phyloP scores from a whole-genome alignment of 2,797 vertebrate species.

The Eospalax fontanierii region DNA sequence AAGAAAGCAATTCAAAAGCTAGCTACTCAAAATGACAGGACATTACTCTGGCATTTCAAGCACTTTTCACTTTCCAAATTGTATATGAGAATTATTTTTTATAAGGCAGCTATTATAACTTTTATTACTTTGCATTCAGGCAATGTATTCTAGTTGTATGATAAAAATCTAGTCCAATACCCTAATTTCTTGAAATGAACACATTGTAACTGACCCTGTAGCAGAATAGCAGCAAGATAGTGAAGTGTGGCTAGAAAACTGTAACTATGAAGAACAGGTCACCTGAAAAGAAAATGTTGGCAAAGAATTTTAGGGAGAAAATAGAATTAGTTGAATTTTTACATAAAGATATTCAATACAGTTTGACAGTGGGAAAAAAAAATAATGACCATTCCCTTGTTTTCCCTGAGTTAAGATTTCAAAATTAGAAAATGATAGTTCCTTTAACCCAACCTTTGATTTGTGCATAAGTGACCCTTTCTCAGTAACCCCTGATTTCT shows the following conservation, averaged over 20 bases:
- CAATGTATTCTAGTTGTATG: not conserved
- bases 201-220: not conserved
- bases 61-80: slow-evolving; percentile 65
- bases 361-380: not conserved
- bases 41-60: slow-evolving; percentile 49
- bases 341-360: not conserved
- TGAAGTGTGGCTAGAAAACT: not conserved
- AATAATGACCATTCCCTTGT: not conserved
- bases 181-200: slow-evolving; percentile 58
- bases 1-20: slow-evolving; percentile 68
- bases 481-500: not conserved
- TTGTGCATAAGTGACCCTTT: not conserved
- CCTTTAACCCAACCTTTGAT: not conserved
- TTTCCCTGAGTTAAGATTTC: slow-evolving; percentile 30
- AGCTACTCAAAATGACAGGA: slow-evolving; percentile 44
- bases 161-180: slow-evolving; percentile 59
- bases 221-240: not conserved
- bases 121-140: slow-evolving; percentile 15
- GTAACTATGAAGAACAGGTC: not conserved
- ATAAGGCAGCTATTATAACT: not conserved
- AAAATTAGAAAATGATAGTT: not conserved
- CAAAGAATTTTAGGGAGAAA: not conserved
- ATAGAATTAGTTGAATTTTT: not conserved
- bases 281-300: not conserved
- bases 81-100: slow-evolving; percentile 2